Conservation (phyloP, 2,113 vertebrate genomes). For the Sylvietta virens region DNA sequence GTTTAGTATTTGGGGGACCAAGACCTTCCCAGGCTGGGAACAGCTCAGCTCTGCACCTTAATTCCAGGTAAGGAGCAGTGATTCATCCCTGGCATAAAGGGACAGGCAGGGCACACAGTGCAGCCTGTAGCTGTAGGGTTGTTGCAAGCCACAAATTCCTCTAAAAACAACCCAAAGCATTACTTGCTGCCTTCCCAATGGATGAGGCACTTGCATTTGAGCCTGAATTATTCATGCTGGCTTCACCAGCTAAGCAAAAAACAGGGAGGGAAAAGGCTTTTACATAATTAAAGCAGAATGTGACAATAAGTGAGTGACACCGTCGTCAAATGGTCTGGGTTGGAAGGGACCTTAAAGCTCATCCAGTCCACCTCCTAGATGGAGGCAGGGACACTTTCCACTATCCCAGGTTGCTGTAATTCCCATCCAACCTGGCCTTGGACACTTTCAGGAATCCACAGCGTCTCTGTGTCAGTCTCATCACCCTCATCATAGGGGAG, state of each 20-base stretch:
- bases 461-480: background rate
- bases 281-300: background rate
- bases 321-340: background rate
- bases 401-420: background rate
- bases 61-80: background rate
- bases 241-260: background rate
- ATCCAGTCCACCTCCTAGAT: background rate
- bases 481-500: background rate
- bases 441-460: background rate
- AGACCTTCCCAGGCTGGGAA: background rate
- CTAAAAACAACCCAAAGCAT: background rate
- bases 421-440: background rate
- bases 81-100: background rate
- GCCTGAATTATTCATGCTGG: background rate
- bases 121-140: background rate
- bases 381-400: background rate
- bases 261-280: background rate
- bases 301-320: background rate
- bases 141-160: background rate
- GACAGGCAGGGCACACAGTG: background rate
- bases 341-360: background rate
- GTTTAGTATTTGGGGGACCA: background rate
- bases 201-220: background rate
- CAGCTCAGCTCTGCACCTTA: background rate
- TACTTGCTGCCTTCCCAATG: background rate